Conservation (phyloP, 2,888 invertebrate genomes). For the Apamea crenata region DNA sequence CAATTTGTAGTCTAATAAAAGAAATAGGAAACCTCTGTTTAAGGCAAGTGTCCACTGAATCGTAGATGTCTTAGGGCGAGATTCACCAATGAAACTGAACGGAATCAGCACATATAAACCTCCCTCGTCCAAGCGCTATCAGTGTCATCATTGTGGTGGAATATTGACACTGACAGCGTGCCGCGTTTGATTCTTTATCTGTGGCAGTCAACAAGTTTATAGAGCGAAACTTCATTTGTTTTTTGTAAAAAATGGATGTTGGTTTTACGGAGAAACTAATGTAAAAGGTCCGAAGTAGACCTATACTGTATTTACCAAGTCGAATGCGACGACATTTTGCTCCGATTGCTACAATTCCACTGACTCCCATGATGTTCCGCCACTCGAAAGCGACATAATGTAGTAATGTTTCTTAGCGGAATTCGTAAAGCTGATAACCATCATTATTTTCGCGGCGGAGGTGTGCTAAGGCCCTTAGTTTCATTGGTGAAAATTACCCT, state of each 20-base stretch:
- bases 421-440: too few species aligned
- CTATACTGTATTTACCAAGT: not conserved
- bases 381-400: too few species aligned
- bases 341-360: not conserved
- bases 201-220: not conserved
- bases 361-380: too few species aligned
- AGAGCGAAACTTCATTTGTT: too few species aligned
- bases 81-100: not conserved
- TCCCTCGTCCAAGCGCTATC: too few species aligned
- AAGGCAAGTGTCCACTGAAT: slow-evolving; percentile 38
- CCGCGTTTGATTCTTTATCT: not conserved
- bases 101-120: not conserved
- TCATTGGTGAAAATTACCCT: not conserved
- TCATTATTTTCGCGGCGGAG: too few species aligned
- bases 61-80: not conserved
- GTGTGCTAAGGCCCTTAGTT: not conserved
- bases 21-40: slow-evolving; percentile 34
- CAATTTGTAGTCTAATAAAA: slow-evolving; percentile 38
- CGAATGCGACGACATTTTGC: not conserved
- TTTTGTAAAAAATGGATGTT: not conserved
- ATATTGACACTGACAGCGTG: too few species aligned
- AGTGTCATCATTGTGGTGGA: too few species aligned
- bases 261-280: not conserved
- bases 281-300: not conserved
- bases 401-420: too few species aligned